Conservation (phyloP, 30 jellyfish, hydroid and myxozoan species). For the Morbakka virulenta region DNA sequence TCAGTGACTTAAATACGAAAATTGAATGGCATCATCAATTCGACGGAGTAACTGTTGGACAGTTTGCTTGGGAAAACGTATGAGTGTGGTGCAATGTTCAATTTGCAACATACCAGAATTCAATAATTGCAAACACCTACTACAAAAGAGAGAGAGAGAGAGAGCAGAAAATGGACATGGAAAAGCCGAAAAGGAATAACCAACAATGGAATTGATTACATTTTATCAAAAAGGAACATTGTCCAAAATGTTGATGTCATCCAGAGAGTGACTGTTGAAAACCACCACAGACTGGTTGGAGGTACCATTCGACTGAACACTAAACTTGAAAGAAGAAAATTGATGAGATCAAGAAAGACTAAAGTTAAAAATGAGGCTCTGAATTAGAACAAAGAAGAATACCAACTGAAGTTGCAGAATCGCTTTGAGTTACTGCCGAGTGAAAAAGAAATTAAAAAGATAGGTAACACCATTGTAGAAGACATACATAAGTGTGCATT, state of each 20-base stretch:
- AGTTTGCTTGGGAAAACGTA: too few relatives aligned
- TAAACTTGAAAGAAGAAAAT: conserved; percentile 16
- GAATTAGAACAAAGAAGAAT: too few relatives aligned
- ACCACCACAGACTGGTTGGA: conserved; percentile 47
- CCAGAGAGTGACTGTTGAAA: conserved; percentile 1
- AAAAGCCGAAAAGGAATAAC: conserved; percentile 3
- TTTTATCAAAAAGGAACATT: not conserved
- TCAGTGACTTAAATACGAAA: too few relatives aligned
- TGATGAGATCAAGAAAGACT: too few relatives aligned
- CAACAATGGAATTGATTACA: not conserved
- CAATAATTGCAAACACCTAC: too few relatives aligned
- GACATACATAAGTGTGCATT: not conserved
- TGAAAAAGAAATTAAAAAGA: not conserved
- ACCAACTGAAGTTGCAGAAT: not conserved
- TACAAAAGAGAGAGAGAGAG: not conserved
- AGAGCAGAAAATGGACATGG: conserved; percentile 36
- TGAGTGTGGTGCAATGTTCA: too few relatives aligned
- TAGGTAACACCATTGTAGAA: not conserved
- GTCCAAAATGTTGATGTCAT: not conserved
- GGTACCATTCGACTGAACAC: conserved; percentile 18
- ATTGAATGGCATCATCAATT: too few relatives aligned
- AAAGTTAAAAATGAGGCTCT: too few relatives aligned
- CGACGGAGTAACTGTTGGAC: too few relatives aligned
- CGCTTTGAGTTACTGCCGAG: not conserved
- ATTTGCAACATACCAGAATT: too few relatives aligned